Percentiles rank a stretch among this genome's conserved stretches.
Evolutionary conservation across 2,113 vertebrate species (phyloP).

Genomic region (Sinocyclocheilus maitianheensis): DNA sequence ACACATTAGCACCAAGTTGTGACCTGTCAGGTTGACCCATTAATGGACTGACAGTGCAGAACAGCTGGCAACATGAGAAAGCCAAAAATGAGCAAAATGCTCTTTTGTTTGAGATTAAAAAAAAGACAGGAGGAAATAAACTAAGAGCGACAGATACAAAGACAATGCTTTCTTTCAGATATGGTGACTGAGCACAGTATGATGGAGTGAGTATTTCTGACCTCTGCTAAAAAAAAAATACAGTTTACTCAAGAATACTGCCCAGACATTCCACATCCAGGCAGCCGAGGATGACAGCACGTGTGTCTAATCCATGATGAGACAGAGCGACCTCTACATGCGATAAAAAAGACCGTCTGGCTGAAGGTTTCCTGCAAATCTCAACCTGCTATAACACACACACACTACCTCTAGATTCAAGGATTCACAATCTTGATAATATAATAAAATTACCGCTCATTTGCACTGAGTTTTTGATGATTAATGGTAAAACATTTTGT

Average conservation of each 20-base stretch:
- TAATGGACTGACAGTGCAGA: conserved; percentile 4
- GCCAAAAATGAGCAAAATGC: neutral
- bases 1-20: conserved; percentile 22
- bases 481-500: neutral
- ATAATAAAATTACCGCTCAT: neutral
- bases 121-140: neutral
- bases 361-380: conserved; percentile 29
- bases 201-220: conserved; percentile 33
- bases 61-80: conserved; percentile 6
- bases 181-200: conserved; percentile 44
- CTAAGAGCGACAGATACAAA: neutral
- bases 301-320: conserved; percentile 22
- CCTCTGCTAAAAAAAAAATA: conserved; percentile 52
- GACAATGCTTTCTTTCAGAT: conserved; percentile 1
- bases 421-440: neutral
- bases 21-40: conserved; percentile 9
- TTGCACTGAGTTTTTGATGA: neutral
- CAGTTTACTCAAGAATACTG: conserved; percentile 46
- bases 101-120: neutral
- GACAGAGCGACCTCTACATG: conserved; percentile 23
- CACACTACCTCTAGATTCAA: conserved; percentile 2
- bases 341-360: conserved; percentile 32
- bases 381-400: neutral
- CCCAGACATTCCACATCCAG: conserved; percentile 47
- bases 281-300: conserved; percentile 14